Evolutionary conservation across 2,888 invertebrate genomes (phyloP).

Genomic region (Eilema depressum): DNA sequence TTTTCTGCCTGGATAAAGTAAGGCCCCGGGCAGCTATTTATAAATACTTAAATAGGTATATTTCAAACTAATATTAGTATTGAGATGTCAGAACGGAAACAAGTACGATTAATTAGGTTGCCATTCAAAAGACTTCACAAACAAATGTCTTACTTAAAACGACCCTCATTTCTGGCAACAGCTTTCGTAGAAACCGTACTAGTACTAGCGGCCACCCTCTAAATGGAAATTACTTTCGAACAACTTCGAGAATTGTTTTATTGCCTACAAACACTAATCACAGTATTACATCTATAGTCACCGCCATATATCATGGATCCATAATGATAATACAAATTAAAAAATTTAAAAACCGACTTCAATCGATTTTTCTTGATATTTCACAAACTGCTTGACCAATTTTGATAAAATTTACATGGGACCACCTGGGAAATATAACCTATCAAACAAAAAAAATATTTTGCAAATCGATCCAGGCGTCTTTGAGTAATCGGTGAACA

Average conservation of each 20-base stretch:
- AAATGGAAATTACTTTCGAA: constrained; percentile 2
- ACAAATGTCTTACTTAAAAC: constrained; percentile 10
- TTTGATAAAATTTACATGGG: too few relatives aligned
- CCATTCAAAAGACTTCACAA: neutral
- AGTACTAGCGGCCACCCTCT: neutral
- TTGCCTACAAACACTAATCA: neutral
- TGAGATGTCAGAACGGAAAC: neutral
- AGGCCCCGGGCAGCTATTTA: too few relatives aligned
- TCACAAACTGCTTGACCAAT: too few relatives aligned
- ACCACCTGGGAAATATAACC: too few relatives aligned
- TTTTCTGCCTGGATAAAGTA: too few relatives aligned
- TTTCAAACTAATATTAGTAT: neutral
- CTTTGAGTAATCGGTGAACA: too few relatives aligned
- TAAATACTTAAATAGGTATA: neutral
- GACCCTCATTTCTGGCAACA: neutral
- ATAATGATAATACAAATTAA: too few relatives aligned
- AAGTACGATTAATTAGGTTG: neutral
- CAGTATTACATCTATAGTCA: neutral
- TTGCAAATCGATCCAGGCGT: too few relatives aligned
- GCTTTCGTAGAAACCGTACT: constrained; percentile 9
- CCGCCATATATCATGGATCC: too few relatives aligned
- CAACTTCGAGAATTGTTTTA: neutral
- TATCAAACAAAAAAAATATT: too few relatives aligned
- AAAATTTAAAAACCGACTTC: too few relatives aligned
- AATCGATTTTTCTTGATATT: too few relatives aligned